Evolutionary conservation across 1,140 invertebrate species (phyloP), one percentile per base, ranked within the genome.

Genomic region (Drosophila sulfurigaster): DNA sequence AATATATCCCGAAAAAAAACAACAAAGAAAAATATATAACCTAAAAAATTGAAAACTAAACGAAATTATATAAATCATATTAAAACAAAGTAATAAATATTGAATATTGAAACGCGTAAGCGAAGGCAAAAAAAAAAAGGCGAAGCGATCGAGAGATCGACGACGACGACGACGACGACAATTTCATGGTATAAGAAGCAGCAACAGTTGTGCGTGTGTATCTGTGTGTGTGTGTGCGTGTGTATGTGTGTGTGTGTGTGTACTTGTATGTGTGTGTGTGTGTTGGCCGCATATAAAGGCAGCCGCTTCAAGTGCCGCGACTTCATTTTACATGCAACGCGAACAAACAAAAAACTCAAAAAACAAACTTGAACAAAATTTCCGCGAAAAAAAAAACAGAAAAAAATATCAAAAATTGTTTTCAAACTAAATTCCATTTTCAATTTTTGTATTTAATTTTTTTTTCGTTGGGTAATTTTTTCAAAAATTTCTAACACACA

Each of bases 261-360:
- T 7, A 30, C 45, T 5, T 15, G 8, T 45, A 4, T 15, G 0
- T 66, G 52, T 58, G 62, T 58, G 62, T 58, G 25, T 28, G 56
- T 59, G 5, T 52, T 67, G 56, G 56, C 54, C 57, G 28, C 15
- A 68, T 74, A 74, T 74, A 74, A 75, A 75, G 71, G 65, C 56
- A 54, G 71, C 71, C 65, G 71, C 71, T 13, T 16, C 71, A 69
- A 74, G 65, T 74, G 71, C 71, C 65, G 65, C 64, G 41, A 74
- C 65, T 74, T 74, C 71, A 74, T 74, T 38, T 38, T 74, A 56
- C 57, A 69, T 74, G 65, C 71, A 67, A 74, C 71, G 64, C 65
- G 45, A 64, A 38, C 48, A 74, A 74, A 71, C 54, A 60, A 52
- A 38, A 68, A 69, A 74, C 70, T 54, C 35, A 20, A 52, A 38